Evolutionary conservation across 2,113 vertebrate species (phyloP), one percentile per base, ranked within the genome.

Genomic region (Tenrec ecaudatus): DNA sequence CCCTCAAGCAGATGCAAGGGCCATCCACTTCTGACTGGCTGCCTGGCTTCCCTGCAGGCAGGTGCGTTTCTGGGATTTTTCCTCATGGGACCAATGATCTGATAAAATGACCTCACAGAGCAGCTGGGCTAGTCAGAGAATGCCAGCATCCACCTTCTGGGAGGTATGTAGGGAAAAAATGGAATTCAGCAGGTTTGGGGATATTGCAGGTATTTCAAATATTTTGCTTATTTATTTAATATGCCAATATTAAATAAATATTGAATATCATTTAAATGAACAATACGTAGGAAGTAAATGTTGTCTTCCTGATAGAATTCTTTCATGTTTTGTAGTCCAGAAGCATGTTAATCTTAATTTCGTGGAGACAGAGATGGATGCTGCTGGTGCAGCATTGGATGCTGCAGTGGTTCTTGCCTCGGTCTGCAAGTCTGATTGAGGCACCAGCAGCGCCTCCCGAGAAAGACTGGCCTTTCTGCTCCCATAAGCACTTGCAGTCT

Each of bases 141-240:
- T 68, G 40, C 58, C 25, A 6, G 3, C 1, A 33, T 20, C 92
- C 31, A 19, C 22, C 62, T 87, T 78, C n/a, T 33, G 15, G 25
- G 4, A 36, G 40, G 22, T 10, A 47, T 53, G 12, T 53, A 53
- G 47, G 43, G 73, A 58, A 68, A 93, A 60, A 88, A 88, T 6
- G 2, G 14, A 90, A 76, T 33, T 60, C 36, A 36, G 53, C 16
- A 27, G 29, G 15, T 11, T 64, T 90, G 89, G n/a, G 53, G 57
- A 19, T 29, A 75, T 58, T 87, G 17, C 5, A 43, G 31, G 1
- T 31, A 43, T 92, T 81, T 89, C 86, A 38, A 25, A 33, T 29
- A 69, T 81, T 86, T 68, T 81, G 43, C 1, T 33, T 88, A 3
- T 62, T 90, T 82, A 40, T 71, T 90, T 91, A 86, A 86, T 62